Evolutionary conservation across 2,888 invertebrate genomes (phyloP).

Genomic region (Caenorhabditis panamensis): DNA sequence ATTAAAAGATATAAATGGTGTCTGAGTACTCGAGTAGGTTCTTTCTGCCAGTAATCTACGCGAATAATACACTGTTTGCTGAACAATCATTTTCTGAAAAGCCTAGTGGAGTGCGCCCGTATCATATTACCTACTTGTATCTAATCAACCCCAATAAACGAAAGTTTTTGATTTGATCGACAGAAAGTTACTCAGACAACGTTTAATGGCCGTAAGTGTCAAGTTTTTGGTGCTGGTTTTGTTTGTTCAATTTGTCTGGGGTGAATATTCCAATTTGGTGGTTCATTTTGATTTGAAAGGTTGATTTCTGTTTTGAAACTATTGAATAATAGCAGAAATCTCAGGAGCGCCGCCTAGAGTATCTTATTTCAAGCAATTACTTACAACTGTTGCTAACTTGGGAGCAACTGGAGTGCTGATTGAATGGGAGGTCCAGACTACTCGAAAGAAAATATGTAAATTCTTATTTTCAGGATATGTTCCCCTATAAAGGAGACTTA

Average conservation of each 20-base stretch:
- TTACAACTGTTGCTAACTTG: conserved; percentile 83
- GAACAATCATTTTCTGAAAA: conserved; percentile 10
- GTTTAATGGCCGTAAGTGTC: too few relatives aligned
- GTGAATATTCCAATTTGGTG: conserved; percentile 42
- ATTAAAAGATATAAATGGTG: conserved; percentile 30
- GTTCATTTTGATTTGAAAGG: conserved; percentile 65
- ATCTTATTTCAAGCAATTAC: conserved; percentile 83
- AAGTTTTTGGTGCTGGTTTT: too few relatives aligned
- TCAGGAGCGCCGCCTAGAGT: conserved; percentile 81
- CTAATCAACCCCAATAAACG: neutral
- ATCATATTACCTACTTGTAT: neutral
- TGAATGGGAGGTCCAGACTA: conserved; percentile 87
- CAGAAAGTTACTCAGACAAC: too few relatives aligned
- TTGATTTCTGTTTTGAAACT: too few relatives aligned
- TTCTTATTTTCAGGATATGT: conserved; percentile 86
- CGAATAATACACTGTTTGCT: conserved; percentile 18
- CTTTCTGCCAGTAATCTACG: conserved; percentile 21
- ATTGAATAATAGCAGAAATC: neutral
- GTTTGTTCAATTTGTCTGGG: too few relatives aligned
- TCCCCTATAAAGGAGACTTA: conserved; percentile 86
- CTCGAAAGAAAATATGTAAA: neutral
- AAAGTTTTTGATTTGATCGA: too few relatives aligned
- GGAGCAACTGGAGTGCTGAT: conserved; percentile 89
- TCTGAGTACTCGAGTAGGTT: conserved; percentile 32
- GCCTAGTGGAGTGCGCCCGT: neutral